phyloP scores from a whole-genome alignment of 2,797 vertebrate species.

The Sebastes minor region DNA sequence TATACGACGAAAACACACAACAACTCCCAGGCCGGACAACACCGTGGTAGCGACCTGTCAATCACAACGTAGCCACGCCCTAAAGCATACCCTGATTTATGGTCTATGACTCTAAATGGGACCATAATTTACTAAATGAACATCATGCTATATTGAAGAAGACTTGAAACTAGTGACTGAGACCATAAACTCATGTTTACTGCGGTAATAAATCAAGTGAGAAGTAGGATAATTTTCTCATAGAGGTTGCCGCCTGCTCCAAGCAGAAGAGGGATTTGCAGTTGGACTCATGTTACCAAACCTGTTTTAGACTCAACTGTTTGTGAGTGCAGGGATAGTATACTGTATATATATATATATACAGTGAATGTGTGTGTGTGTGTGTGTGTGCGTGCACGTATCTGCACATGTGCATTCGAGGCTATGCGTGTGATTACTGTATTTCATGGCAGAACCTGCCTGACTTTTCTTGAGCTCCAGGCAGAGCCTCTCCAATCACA shows the following conservation, averaged over 20 bases:
- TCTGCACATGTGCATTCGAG: neutral
- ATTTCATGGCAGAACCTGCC: slow-evolving; percentile 21
- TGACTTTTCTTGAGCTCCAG: slow-evolving; percentile 26
- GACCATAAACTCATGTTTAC: too few relatives aligned
- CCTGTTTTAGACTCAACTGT: neutral
- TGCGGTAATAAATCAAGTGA: too few relatives aligned
- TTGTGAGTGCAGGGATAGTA: neutral
- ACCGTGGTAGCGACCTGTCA: too few relatives aligned
- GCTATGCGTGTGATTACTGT: neutral
- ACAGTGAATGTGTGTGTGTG: neutral
- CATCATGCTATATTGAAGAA: too few relatives aligned
- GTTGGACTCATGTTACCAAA: neutral
- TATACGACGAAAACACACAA: too few relatives aligned
- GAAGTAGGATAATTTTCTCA: too few relatives aligned
- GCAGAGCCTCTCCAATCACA: slow-evolving; percentile 21
- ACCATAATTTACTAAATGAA: too few relatives aligned
- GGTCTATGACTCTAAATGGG: too few relatives aligned
- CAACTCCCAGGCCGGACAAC: too few relatives aligned
- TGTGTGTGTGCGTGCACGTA: neutral
- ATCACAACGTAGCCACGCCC: too few relatives aligned
- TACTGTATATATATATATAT: neutral
- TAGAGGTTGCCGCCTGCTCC: neutral
- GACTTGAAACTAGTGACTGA: too few relatives aligned
- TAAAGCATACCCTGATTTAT: too few relatives aligned
- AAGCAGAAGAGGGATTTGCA: neutral